These are phyloP conservation scores for Strix aluco DNA, from an alignment of 2,113 vertebrate species.

Conservation along the genomic window DNA sequence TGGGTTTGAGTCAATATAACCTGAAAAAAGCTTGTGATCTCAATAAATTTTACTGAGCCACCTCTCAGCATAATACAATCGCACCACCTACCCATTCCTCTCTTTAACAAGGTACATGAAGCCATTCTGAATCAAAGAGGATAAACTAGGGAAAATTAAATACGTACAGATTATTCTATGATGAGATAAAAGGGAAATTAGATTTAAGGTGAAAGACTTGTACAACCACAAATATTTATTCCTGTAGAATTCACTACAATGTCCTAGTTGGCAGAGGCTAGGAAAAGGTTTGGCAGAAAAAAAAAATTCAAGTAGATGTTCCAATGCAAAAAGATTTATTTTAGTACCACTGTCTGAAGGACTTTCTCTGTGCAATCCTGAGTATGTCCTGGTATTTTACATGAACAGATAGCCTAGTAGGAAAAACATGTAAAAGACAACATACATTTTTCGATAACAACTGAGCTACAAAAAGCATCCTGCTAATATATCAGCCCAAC, in stretches of 20 bases:
- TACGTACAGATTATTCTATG: neutral
- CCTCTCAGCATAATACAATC: neutral
- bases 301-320: neutral
- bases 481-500: neutral
- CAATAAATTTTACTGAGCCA: neutral
- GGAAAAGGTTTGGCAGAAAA: neutral
- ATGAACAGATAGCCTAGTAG: neutral
- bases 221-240: neutral
- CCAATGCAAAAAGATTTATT: neutral
- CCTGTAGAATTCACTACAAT: neutral
- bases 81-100: neutral
- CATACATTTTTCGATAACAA: neutral
- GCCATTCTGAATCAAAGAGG: neutral
- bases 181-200: neutral
- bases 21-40: neutral
- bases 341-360: neutral
- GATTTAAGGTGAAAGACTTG: neutral
- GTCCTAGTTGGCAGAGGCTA: neutral
- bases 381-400: neutral
- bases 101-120: neutral
- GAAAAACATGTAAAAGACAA: fast-evolving
- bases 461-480: neutral
- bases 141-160: neutral
- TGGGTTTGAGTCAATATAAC: neutral
- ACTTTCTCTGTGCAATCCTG: neutral